phyloP scores from a whole-genome alignment of 1,140 invertebrate species.

The Meloidogyne exigua region DNA sequence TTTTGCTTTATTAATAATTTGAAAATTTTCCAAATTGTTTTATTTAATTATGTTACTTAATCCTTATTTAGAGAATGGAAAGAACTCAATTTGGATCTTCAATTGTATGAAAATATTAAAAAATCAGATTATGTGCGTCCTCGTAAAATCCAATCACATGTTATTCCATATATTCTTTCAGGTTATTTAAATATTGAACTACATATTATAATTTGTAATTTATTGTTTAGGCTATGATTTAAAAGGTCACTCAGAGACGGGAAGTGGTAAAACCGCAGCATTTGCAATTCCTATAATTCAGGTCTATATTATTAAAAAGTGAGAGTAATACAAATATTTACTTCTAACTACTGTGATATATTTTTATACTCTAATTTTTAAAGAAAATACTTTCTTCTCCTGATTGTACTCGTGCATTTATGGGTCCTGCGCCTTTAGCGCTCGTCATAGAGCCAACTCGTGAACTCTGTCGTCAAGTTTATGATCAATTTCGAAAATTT shows the following conservation, averaged over 20 bases:
- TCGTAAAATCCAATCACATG: slow-evolving; percentile 32
- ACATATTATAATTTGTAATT: background rate
- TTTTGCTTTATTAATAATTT: too few relatives aligned
- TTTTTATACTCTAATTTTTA: background rate
- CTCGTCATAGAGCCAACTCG: slow-evolving; percentile 33
- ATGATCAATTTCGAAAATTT: slow-evolving; percentile 25
- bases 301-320: slow-evolving; percentile 74
- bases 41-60: background rate
- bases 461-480: slow-evolving; percentile 27
- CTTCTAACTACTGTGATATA: too few relatives aligned
- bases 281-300: slow-evolving; percentile 93
- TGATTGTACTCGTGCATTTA: background rate
- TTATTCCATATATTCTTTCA: slow-evolving; percentile 35
- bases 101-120: slow-evolving; percentile 28
- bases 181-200: slow-evolving; percentile 15
- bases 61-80: background rate
- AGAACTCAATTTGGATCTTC: slow-evolving; percentile 2
- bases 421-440: slow-evolving; percentile 21
- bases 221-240: slow-evolving; percentile 43
- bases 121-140: slow-evolving; percentile 33
- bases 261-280: slow-evolving; percentile 87
- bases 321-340: too few relatives aligned
- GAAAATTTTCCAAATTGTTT: too few relatives aligned
- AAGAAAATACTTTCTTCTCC: background rate
- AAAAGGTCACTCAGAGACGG: slow-evolving; percentile 59